Evolutionary conservation across 1,140 invertebrate genomes (phyloP), one percentile per base, ranked within the genome.

Genomic region (Chymomyza costata): DNA sequence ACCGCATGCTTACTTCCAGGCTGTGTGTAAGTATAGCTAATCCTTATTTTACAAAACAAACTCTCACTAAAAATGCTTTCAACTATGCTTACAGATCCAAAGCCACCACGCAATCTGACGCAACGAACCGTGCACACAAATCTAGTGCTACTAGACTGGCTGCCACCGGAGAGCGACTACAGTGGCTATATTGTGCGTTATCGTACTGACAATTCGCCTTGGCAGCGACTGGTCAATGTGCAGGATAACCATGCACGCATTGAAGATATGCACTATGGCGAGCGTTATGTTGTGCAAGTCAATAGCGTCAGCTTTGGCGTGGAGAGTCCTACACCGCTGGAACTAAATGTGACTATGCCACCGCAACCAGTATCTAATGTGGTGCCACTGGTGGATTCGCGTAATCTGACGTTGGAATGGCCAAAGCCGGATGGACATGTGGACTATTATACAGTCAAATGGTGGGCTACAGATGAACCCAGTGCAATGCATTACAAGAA

Each of bases 401-500:
- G 92, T 11, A 97, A 97, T 86, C 90, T 97, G 7, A 96, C 95
- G 3, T 88, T 97, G 34, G 92, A 95, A 84, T 97, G 95, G 93
- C 90, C 91, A 2, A 87, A 92, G 11, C 94, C 95, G 5, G 91
- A 92, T 67, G 94, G 94, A 11, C 89, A 93, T 54, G 93, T 97
- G 6, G 95, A 96, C 81, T 90, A 89, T 39, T 97, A 95, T 82
- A 88, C 90, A n/a, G 88, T 95, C 21, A 89, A 88, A 60, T 95
- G 93, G 92, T 90, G 90, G 90, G 87, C 88, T 14, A 84, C 87
- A 0, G 89, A 88, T 1, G 88, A 87, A 50, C 80, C 86, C 1
- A 83, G 83, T 0, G 85, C 82, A 19, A 85, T 82, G 13, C 67
- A 86, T n/a, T 84, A 81, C 3, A 89, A 89, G 69, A 89, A 89